Evolutionary conservation across 2,888 invertebrate species (phyloP).

Genomic region (Mesoligia furuncula): DNA sequence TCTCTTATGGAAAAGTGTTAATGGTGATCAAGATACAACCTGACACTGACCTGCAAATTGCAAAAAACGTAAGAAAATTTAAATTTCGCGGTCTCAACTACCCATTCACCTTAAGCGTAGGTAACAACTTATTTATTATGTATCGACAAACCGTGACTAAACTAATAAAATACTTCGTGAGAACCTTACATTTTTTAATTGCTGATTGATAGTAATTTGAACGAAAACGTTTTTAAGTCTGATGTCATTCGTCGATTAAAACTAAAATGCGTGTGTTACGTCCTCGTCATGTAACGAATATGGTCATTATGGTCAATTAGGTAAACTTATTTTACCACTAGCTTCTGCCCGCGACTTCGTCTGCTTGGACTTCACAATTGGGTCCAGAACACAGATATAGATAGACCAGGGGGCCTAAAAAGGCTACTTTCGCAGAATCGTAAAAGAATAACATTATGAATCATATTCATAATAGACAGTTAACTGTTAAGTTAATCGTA

Average conservation of each 20-base stretch:
- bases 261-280: slow-evolving; percentile 5
- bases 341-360: neutral
- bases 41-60: no score
- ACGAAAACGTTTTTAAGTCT: slow-evolving; percentile 41
- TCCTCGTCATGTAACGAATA: neutral
- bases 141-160: slow-evolving; percentile 66
- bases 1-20: no score
- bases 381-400: no score
- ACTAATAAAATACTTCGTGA: slow-evolving; percentile 65
- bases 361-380: neutral
- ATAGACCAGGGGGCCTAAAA: no score
- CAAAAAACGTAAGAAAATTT: no score
- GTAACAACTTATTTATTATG: slow-evolving; percentile 65
- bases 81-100: no score
- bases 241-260: slow-evolving; percentile 48
- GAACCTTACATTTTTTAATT: slow-evolving; percentile 61
- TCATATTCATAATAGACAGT: no score
- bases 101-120: no score
- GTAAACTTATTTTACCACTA: slow-evolving; percentile 4
- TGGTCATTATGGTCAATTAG: neutral
- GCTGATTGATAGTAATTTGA: slow-evolving; percentile 56
- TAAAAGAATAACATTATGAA: no score
- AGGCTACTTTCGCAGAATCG: no score
- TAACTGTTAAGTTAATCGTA: no score
- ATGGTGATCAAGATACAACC: no score